Conservation (phyloP, 1,140 invertebrate genomes). For the Armadillidium nasatum region DNA sequence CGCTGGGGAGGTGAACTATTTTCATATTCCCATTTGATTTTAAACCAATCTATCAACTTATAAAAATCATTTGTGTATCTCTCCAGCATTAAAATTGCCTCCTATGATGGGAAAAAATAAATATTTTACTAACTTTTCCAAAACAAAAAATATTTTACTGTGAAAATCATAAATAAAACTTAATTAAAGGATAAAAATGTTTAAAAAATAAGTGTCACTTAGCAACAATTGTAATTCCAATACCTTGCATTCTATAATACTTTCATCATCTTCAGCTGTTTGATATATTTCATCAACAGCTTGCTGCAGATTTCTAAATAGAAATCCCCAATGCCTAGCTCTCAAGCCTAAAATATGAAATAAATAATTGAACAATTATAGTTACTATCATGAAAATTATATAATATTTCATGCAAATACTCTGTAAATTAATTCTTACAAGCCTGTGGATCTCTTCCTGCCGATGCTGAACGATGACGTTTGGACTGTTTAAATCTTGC, state of each 20-base stretch:
- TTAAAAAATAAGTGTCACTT: no score
- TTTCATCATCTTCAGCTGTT: conserved; percentile 62
- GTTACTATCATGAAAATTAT: no score
- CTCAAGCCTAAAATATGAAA: conserved; percentile 20
- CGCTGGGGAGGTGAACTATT: conserved; percentile 75
- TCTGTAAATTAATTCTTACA: background rate
- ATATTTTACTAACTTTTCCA: no score
- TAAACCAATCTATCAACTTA: conserved; percentile 84
- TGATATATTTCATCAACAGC: conserved; percentile 71
- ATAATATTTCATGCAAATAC: no score
- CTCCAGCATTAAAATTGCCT: conserved; percentile 87
- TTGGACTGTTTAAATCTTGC: conserved; percentile 21
- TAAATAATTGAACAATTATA: no score
- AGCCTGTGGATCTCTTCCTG: conserved; percentile 28
- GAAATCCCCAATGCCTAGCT: conserved; percentile 79
- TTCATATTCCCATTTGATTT: conserved; percentile 88
- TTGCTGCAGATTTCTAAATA: conserved; percentile 88
- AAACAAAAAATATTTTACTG: background rate
- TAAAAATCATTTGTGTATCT: conserved; percentile 91
- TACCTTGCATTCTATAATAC: conserved; percentile 61
- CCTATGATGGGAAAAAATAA: conserved; percentile 54
- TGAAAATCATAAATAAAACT: background rate
- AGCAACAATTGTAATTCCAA: background rate
- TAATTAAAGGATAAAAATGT: background rate
- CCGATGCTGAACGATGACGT: conserved; percentile 24